A percentile compares a stretch with the other conserved stretches of the same genome.
phyloP scores from a whole-genome alignment of 1,140 invertebrate genomes.

The Saccostrea echinata region DNA sequence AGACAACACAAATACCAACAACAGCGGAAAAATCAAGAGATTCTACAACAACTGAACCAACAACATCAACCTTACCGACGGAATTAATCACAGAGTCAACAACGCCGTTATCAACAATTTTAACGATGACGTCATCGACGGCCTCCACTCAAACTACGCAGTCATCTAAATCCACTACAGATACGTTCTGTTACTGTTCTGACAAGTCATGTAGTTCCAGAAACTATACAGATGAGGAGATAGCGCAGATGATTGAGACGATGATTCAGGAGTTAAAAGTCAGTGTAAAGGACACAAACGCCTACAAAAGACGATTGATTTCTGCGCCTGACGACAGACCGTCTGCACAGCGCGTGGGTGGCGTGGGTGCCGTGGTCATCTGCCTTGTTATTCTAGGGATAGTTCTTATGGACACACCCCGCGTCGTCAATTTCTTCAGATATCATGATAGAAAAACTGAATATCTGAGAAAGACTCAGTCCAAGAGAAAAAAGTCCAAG shows the following conservation, averaged over 20 bases:
- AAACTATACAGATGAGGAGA: slow-evolving; percentile 48
- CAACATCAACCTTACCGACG: background rate
- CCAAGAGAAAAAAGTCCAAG: background rate
- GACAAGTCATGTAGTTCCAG: slow-evolving; percentile 25
- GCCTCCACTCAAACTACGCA: background rate
- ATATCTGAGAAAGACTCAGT: background rate
- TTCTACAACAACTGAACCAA: background rate
- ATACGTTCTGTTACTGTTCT: background rate
- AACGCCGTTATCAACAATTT: background rate
- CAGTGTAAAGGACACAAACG: slow-evolving; percentile 49
- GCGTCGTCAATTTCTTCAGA: background rate
- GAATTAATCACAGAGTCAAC: background rate
- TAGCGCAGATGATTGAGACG: slow-evolving; percentile 45
- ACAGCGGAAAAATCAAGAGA: background rate
- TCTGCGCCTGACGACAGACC: slow-evolving; percentile 54
- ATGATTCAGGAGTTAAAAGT: slow-evolving; percentile 53
- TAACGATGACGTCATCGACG: background rate
- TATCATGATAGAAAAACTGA: background rate
- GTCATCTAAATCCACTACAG: background rate
- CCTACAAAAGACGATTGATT: slow-evolving; percentile 49
- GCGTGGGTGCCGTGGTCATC: slow-evolving; percentile 53
- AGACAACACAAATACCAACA: background rate
- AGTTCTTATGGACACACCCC: background rate
- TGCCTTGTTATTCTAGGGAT: background rate
- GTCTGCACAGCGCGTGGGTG: slow-evolving; percentile 54